These are phyloP conservation scores for Pemphredon lugubris DNA, from an alignment of 2,888 invertebrate species.

Conservation along the genomic window DNA sequence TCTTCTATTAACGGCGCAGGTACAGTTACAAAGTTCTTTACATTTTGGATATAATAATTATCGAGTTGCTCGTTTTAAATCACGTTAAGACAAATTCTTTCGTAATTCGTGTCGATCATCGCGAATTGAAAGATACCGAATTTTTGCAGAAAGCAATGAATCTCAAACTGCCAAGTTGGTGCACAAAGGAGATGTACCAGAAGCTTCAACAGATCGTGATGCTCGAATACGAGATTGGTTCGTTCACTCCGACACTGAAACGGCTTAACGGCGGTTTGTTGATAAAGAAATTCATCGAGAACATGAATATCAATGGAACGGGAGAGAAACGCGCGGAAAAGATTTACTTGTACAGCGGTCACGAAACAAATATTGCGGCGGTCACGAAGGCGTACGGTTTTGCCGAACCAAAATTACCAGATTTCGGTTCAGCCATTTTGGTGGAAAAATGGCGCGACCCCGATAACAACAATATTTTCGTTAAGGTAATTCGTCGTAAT, in stretches of 20 bases:
- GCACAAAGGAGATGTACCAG: conserved; percentile 48
- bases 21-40: conserved; percentile 29
- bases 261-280: conserved; percentile 6
- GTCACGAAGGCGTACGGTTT: conserved; percentile 54
- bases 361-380: conserved; percentile 61
- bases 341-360: conserved; percentile 65
- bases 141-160: conserved; percentile 57
- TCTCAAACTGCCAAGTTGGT: conserved; percentile 61
- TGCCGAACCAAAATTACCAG: conserved; percentile 38
- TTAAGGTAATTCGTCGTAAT: conserved; percentile 52
- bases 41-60: neutral
- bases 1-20: conserved; percentile 57
- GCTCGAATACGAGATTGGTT: conserved; percentile 35
- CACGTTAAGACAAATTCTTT: neutral
- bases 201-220: conserved; percentile 29
- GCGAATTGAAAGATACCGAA: no score
- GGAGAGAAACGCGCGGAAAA: conserved; percentile 34
- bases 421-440: conserved; percentile 55
- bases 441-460: conserved; percentile 60
- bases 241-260: neutral
- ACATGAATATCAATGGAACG: conserved; percentile 8
- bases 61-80: neutral
- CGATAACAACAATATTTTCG: conserved; percentile 22
- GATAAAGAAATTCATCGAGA: conserved; percentile 9
- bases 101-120: no score